These are phyloP conservation scores for Synodontis membranacea DNA, from an alignment of 2,113 vertebrate genomes.

Conservation along the genomic window DNA sequence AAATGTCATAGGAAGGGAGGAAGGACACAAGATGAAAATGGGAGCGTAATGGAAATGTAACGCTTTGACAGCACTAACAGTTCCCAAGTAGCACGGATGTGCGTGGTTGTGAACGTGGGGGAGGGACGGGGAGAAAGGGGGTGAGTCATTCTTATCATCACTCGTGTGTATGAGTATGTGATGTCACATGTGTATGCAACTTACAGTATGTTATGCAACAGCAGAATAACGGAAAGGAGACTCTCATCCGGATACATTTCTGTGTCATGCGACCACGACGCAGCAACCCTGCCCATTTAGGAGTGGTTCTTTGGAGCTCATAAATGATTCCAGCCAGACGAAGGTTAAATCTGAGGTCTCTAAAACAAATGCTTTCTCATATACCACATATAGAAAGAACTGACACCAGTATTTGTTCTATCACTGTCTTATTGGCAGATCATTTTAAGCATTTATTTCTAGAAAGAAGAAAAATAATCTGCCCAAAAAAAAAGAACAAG, in stretches of 20 bases:
- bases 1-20: constrained; percentile 33
- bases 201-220: constrained; percentile 17
- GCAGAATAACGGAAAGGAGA: constrained; percentile 15
- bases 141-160: constrained; percentile 32
- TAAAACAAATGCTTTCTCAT: background rate
- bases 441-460: no score
- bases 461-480: no score
- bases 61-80: constrained; percentile 43
- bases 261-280: background rate
- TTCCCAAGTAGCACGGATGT: constrained; percentile 16
- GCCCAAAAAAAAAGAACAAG: no score
- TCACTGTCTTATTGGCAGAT: no score
- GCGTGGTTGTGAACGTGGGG: background rate
- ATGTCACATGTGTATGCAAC: constrained; percentile 7
- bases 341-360: background rate
- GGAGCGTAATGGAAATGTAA: constrained; percentile 17
- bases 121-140: background rate
- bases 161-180: constrained; percentile 7
- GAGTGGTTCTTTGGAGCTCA: background rate
- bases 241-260: background rate
- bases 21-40: constrained; percentile 8
- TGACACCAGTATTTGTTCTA: background rate
- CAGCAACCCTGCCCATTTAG: background rate
- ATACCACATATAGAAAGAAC: background rate
- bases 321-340: background rate